Percentiles rank a stretch among this genome's conserved stretches.
Conservation (phyloP, 2,113 vertebrate genomes). For the Brachyhypopomus occidentalis region DNA sequence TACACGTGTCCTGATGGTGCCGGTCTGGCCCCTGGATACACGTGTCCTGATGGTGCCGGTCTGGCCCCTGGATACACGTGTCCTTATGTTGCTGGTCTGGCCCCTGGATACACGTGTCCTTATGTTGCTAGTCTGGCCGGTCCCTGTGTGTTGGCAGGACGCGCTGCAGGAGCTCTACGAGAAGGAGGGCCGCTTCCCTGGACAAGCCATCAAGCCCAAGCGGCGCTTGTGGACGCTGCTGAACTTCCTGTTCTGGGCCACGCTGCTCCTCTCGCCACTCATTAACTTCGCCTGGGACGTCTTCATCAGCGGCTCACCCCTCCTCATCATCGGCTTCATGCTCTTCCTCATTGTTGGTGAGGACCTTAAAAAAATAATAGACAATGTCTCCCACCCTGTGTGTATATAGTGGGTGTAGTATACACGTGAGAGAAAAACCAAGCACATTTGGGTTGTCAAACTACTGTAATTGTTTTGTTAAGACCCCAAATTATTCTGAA, state of each 20-base stretch:
- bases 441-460: no score
- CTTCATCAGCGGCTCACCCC: slow-evolving; percentile 91
- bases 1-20: no score
- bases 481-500: not conserved
- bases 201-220: slow-evolving; percentile 79
- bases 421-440: no score
- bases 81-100: no score
- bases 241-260: slow-evolving; percentile 96
- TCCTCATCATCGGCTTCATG: slow-evolving; percentile 91
- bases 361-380: slow-evolving; percentile 4
- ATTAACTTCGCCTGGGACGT: slow-evolving; percentile 91
- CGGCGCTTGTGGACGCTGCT: slow-evolving; percentile 90
- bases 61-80: no score
- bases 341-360: slow-evolving; percentile 92
- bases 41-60: no score
- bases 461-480: not conserved
- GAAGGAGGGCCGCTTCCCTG: slow-evolving; percentile 87
- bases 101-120: no score
- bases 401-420: not conserved
- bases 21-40: no score
- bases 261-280: slow-evolving; percentile 91
- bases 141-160: slow-evolving; percentile 76
- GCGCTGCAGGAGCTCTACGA: slow-evolving; percentile 91
- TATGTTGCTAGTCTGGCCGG: no score
- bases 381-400: not conserved